Percentiles rank a stretch among this genome's conserved stretches.
These are phyloP conservation scores for Drosophila stalkeri DNA, from an alignment of 2,888 invertebrate genomes.

Conservation along the genomic window DNA sequence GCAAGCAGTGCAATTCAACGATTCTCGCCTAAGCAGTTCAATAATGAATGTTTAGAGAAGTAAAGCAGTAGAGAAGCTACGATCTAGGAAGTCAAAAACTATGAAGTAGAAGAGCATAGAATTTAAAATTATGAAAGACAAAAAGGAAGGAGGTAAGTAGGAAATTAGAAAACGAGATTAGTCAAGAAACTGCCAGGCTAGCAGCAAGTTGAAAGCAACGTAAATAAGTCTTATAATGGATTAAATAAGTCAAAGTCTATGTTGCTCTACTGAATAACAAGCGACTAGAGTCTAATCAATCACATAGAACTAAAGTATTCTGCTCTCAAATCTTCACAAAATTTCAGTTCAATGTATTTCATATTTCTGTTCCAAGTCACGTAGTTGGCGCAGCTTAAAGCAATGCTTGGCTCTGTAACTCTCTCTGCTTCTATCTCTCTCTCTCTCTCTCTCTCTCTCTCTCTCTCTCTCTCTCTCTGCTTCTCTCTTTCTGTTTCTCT, in stretches of 20 bases:
- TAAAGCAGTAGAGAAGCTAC: neutral
- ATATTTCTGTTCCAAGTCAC: slow-evolving; percentile 2
- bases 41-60: neutral
- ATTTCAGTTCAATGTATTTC: slow-evolving; percentile 4
- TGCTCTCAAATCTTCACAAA: neutral
- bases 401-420: neutral
- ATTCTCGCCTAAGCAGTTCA: neutral
- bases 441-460: neutral
- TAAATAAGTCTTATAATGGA: neutral
- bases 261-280: neutral
- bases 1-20: neutral
- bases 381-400: slow-evolving; percentile 9
- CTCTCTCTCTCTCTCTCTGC: neutral
- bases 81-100: neutral
- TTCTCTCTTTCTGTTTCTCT: neutral
- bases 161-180: neutral
- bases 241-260: neutral
- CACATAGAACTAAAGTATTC: neutral
- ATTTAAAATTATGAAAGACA: no score
- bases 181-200: neutral
- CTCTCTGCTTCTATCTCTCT: no score
- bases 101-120: no score
- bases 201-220: neutral
- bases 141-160: neutral
- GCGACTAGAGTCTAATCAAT: neutral